phyloP scores from a whole-genome alignment of 2,797 vertebrate species.

The Alosa sapidissima region DNA sequence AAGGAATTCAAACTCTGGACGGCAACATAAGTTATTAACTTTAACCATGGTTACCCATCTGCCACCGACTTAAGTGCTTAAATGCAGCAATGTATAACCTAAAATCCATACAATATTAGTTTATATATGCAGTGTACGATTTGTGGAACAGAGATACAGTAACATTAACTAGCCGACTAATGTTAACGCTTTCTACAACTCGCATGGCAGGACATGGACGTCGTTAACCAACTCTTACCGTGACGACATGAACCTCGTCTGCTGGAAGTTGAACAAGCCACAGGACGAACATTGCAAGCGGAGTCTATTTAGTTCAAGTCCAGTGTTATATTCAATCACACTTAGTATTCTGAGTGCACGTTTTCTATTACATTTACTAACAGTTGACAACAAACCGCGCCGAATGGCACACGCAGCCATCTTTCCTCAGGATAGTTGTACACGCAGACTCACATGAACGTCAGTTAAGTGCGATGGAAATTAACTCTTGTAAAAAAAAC shows the following conservation, averaged over 20 bases:
- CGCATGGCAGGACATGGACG: background rate
- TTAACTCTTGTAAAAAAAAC: background rate
- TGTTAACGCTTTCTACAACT: background rate
- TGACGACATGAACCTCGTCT: constrained; percentile 74
- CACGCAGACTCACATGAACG: constrained; percentile 25
- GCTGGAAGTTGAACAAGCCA: constrained; percentile 58
- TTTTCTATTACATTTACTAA: constrained; percentile 72
- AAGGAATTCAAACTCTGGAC: background rate
- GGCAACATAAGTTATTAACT: background rate
- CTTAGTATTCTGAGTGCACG: constrained; percentile 65
- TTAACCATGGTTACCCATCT: background rate
- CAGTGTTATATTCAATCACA: constrained; percentile 56
- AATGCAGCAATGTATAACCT: background rate
- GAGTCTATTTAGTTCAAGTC: constrained; percentile 57
- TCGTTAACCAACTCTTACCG: constrained; percentile 66
- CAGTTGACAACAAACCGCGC: constrained; percentile 66
- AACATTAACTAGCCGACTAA: background rate
- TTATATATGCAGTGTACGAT: too few species aligned
- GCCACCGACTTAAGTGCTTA: background rate
- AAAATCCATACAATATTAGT: too few species aligned
- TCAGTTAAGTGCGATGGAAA: background rate
- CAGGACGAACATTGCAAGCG: constrained; percentile 66
- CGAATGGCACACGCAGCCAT: constrained; percentile 79
- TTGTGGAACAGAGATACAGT: too few species aligned
- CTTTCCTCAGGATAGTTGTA: constrained; percentile 53